phyloP scores from a whole-genome alignment of 2,888 invertebrate genomes.

The Phyto melanocephala region DNA sequence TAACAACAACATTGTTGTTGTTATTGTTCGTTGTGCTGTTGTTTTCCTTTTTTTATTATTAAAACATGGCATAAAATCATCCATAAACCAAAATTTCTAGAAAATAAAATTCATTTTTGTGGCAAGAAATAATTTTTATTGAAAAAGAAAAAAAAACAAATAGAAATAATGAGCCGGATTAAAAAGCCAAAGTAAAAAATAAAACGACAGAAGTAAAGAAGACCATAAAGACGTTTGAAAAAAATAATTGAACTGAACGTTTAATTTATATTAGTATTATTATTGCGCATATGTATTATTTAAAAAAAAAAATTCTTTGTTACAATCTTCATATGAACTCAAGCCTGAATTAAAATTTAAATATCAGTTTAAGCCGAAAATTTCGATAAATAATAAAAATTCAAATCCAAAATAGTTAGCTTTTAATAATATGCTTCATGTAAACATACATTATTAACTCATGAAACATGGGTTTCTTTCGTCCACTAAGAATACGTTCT shows the following conservation, averaged over 20 bases:
- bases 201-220: neutral
- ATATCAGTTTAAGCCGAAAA: too few species aligned
- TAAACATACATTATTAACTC: too few species aligned
- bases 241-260: neutral
- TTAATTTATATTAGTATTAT: neutral
- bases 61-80: slow-evolving; percentile 21
- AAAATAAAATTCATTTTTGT: slow-evolving; percentile 17
- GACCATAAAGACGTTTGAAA: neutral
- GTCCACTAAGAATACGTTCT: too few species aligned
- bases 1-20: slow-evolving; percentile 4
- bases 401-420: too few species aligned
- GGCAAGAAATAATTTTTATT: slow-evolving; percentile 11
- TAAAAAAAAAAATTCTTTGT: too few species aligned
- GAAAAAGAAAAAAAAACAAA: neutral
- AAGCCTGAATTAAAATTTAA: too few species aligned
- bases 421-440: too few species aligned
- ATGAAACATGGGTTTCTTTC: too few species aligned
- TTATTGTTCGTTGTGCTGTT: neutral
- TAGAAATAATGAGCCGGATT: neutral
- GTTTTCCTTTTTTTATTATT: slow-evolving; percentile 25
- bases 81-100: slow-evolving; percentile 18
- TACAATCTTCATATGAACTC: too few species aligned
- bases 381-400: too few species aligned
- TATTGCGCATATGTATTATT: neutral
- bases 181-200: neutral